Base-by-base conservation (phyloP, 2,888 invertebrate genomes). In the Rapana venosa region DNA sequence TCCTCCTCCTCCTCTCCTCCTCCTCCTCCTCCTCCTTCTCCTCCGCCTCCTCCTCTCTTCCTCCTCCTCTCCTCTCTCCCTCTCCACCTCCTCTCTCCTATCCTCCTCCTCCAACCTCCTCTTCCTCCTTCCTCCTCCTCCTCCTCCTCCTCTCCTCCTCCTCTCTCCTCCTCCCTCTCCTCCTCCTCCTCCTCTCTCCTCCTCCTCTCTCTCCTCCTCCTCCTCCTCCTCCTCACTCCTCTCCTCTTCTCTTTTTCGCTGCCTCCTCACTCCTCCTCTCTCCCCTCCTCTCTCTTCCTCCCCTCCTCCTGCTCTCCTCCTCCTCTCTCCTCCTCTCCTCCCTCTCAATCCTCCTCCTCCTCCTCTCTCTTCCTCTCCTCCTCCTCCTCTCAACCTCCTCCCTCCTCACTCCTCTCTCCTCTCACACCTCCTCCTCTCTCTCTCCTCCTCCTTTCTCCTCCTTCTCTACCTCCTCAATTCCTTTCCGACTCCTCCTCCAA, bases 341-440 rank as follows among this genome's bases (percentile, higher is more conserved):
- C 32, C 15, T 47, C 70, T 36, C 36, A 5, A 47, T 35, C 30
- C 85, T 30, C 35, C 56, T 85, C 30, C 35, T 74, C 84, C 35
- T 61, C 47, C 56, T n/a, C 30, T n/a, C 85, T 22, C 66, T 35
- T 5, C 83, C 61, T 61, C 79, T 35, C 35, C 30, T 66, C 81
- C 77, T 15, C 4, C 35, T 35, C 77, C 87, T 87, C 61, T 87
- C 36, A 13, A 15, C 56, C 81, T 81, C 20, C 56, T 84, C 56
- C 87, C 87, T 87, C 35, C 81, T 79, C 81, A 58, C 66, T n/a
- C 81, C 83, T 87, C 30, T 83, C 32, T 81, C 61, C 81, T 11
- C 20, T 11, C 79, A 32, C 22, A 74, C 79, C 8, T 17, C 2
- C 17, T 30, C 32, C n/a, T 58, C 1, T 56, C n/a, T 32, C 85